These are phyloP conservation scores for Chrysotoxum bicinctum DNA, from an alignment of 2,888 invertebrate species.

Conservation along the genomic window DNA sequence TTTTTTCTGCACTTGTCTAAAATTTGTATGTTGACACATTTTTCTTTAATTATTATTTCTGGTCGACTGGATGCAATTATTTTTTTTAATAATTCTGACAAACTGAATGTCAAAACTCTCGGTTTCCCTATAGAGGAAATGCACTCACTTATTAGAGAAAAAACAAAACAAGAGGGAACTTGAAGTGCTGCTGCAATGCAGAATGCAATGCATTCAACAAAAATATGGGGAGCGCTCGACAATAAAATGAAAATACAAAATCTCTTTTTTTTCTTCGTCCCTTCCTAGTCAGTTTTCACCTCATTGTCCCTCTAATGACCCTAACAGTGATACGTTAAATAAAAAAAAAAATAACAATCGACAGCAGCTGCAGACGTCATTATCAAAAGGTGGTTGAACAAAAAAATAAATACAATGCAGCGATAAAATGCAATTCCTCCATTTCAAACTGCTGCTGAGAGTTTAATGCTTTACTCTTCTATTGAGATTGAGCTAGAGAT, in stretches of 20 bases:
- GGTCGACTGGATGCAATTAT: conserved; percentile 4
- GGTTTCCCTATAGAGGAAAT: not conserved
- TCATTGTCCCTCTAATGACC: conserved; percentile 50
- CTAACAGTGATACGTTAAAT: conserved; percentile 41
- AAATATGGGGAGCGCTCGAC: conserved; percentile 24
- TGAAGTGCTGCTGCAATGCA: conserved; percentile 7
- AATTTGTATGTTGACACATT: conserved; percentile 22
- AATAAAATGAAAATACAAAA: conserved; percentile 34
- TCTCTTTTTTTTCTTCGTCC: conserved; percentile 21
- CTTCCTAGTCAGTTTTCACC: conserved; percentile 9
- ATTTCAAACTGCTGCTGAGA: conserved; percentile 34
- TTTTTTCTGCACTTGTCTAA: conserved; percentile 36
- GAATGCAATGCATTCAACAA: conserved; percentile 14
- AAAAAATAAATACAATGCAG: conserved; percentile 45
- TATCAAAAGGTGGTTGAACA: conserved; percentile 62
- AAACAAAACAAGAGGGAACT: conserved; percentile 2
- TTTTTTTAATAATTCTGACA: not conserved
- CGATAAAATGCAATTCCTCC: conserved; percentile 47
- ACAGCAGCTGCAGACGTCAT: conserved; percentile 67
- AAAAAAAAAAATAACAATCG: conserved; percentile 39
- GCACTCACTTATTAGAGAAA: not conserved
- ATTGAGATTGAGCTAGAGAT: conserved; percentile 23
- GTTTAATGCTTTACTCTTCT: conserved; percentile 20
- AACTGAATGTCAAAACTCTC: conserved; percentile 35
- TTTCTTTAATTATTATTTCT: conserved; percentile 8